phyloP scores from a whole-genome alignment of 2,113 vertebrate species.

The Pogona vitticeps region DNA sequence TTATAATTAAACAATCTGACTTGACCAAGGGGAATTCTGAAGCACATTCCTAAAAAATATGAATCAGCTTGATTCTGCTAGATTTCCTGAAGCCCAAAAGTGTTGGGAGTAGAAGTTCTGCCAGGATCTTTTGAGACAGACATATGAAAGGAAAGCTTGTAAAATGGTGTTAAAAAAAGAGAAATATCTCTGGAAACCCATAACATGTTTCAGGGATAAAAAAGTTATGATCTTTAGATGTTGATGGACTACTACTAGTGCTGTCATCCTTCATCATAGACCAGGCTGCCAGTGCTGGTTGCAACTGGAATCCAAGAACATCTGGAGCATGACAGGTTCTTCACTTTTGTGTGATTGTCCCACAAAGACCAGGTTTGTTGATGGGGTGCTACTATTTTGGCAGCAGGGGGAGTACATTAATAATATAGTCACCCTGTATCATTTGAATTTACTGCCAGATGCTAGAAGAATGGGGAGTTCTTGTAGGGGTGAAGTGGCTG shows the following conservation, averaged over 20 bases:
- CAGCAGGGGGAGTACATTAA: too few species aligned
- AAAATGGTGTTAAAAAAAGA: constrained; percentile 42
- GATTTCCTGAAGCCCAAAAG: not conserved
- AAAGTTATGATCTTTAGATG: not conserved
- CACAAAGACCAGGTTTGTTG: not conserved
- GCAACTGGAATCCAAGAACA: not conserved
- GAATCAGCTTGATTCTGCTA: not conserved
- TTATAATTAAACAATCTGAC: too few species aligned
- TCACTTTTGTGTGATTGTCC: not conserved
- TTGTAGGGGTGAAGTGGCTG: not conserved
- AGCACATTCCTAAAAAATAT: not conserved
- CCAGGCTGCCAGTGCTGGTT: not conserved
- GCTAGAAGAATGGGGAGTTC: too few species aligned
- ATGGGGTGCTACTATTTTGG: not conserved
- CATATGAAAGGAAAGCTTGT: constrained; percentile 33
- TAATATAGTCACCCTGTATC: too few species aligned
- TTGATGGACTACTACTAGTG: not conserved
- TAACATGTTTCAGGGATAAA: not conserved
- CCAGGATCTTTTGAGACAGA: constrained; percentile 5
- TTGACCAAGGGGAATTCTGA: not conserved
- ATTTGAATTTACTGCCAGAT: not conserved
- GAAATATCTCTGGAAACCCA: constrained; percentile 36
- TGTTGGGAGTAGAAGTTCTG: constrained; percentile 14
- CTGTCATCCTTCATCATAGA: not conserved
- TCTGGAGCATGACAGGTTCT: not conserved